Base-by-base conservation (phyloP, 1,140 invertebrate genomes). In the Orussus abietinus region DNA sequence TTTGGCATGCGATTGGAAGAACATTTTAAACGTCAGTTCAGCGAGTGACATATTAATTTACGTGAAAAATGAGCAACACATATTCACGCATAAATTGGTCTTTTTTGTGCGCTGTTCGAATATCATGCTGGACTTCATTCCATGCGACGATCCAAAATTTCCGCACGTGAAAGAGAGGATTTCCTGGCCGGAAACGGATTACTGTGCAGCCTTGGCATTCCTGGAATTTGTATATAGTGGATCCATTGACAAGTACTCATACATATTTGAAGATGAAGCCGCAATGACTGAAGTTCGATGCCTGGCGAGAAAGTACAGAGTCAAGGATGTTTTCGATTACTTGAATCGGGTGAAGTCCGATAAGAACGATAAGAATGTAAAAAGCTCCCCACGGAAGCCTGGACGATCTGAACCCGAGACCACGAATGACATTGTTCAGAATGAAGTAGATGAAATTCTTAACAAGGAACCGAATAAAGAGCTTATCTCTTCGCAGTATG, bases 161-260 rank as follows among this genome's bases (percentile, higher is more conserved):
- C 38, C 41, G 12, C 18, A 26, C 12, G 51, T 61, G 7, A 59
- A 57, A 35, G 58, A 69, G 42, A 53, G 64, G 38, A 59, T 73
- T 25, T 41, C 9, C 32, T 75, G 63, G 64, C 18, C 20, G 10
- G 45, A 64, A 20, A 36, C 55, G 17, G 51, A 64, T 14, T 55
- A 61, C 40, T 40, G 44, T 11, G 42, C 57, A 25, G 71, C 66
- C 9, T 46, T 69, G 20, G 62, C 62, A 10, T 75, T 76, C 51
- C 29, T 76, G 3, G 62, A 66, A 55, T 76, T 66, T 44, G 40
- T 76, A 22, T 75, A 76, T 36, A 64, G 66, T 47, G 69, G 72
- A 1, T 29, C 53, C 6, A 63, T 67, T 20, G 32, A 45, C 26
- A 50, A 53, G 34, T 32, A 67, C 45, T 35, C 14, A 4, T 15